These are phyloP conservation scores for Adelphocoris suturalis DNA, from an alignment of 2,888 invertebrate genomes.

Conservation along the genomic window DNA sequence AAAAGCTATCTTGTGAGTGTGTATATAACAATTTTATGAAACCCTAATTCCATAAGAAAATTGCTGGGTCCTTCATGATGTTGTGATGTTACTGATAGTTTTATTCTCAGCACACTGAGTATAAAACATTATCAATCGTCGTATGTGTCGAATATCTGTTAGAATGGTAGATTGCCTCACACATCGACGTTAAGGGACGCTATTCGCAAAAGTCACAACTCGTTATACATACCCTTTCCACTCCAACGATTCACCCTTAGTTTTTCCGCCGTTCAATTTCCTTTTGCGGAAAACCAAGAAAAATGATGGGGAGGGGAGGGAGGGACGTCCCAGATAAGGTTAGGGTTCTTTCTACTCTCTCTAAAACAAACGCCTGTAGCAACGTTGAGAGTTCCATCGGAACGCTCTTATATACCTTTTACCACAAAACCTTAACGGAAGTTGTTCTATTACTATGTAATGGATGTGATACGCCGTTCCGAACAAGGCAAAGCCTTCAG, in stretches of 20 bases:
- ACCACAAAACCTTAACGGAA: not conserved
- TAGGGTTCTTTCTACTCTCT: not conserved
- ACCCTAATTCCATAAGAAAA: too few relatives aligned
- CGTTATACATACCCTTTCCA: not conserved
- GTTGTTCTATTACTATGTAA: conserved; percentile 39
- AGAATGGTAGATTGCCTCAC: too few relatives aligned
- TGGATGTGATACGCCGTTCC: conserved; percentile 26
- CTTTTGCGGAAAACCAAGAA: not conserved
- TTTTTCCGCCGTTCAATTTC: not conserved
- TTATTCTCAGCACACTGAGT: too few relatives aligned
- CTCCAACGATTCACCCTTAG: not conserved
- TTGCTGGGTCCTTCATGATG: too few relatives aligned
- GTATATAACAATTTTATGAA: too few relatives aligned
- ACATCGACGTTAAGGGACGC: too few relatives aligned
- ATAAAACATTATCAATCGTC: too few relatives aligned
- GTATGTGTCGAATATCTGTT: too few relatives aligned
- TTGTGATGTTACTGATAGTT: too few relatives aligned
- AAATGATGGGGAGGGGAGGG: not conserved
- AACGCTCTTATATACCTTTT: not conserved
- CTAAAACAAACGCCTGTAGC: not conserved
- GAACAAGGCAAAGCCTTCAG: conserved; percentile 27
- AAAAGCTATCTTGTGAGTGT: too few relatives aligned
- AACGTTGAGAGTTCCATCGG: not conserved
- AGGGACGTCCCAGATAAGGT: not conserved
- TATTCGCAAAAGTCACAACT: not conserved